These are phyloP conservation scores for Sinocyclocheilus grahami DNA, from an alignment of 2,113 vertebrate genomes.

Conservation along the genomic window DNA sequence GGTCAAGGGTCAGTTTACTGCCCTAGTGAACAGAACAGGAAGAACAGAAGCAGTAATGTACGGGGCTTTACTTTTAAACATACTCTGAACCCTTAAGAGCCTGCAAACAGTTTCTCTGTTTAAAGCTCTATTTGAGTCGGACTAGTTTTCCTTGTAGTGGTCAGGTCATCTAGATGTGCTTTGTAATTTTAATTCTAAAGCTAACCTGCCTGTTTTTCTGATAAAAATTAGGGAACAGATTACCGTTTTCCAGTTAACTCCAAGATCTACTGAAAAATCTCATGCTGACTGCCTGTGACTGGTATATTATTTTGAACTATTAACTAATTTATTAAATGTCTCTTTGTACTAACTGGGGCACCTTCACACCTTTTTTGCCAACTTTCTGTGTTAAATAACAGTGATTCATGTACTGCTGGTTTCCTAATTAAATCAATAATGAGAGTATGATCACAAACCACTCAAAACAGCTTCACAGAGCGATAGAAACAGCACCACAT, in stretches of 20 bases:
- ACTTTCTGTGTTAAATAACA: conserved; percentile 2
- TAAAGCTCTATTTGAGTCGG: too few species aligned
- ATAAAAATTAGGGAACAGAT: neutral
- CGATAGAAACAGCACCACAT: neutral
- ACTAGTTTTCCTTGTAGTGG: too few species aligned
- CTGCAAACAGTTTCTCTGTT: neutral
- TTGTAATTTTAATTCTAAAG: neutral
- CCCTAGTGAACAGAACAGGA: neutral
- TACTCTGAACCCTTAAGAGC: neutral
- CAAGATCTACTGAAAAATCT: neutral
- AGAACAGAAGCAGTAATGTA: conserved; percentile 1
- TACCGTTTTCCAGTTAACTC: neutral
- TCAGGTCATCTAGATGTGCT: neutral
- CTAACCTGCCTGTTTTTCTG: neutral
- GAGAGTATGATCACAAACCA: neutral
- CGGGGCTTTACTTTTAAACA: neutral
- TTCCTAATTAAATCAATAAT: neutral
- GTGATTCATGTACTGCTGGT: neutral
- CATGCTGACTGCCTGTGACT: neutral
- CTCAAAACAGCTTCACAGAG: neutral
- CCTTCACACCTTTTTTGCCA: neutral
- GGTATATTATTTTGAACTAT: neutral
- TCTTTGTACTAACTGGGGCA: neutral
- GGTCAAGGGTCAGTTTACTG: conserved; percentile 36
- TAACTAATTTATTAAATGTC: neutral